Evolutionary conservation across 2,888 invertebrate genomes (phyloP).

Genomic region (Acrocera orbiculus): DNA sequence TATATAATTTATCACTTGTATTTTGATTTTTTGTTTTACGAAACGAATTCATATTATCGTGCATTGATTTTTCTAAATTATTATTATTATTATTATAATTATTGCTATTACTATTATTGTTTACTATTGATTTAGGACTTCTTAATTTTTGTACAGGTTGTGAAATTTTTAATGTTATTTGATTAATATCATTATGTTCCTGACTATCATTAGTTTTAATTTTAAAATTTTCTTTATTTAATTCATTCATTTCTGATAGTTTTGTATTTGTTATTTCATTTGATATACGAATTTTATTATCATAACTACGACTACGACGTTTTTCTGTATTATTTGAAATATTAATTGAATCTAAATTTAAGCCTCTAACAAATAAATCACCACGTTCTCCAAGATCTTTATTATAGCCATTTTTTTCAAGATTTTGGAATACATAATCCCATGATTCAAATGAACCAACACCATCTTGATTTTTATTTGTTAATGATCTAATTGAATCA

Average conservation of each 20-base stretch:
- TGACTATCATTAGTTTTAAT: too few species aligned
- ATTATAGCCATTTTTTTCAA: conserved; percentile 53
- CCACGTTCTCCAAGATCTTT: conserved; percentile 48
- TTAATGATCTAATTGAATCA: conserved; percentile 15
- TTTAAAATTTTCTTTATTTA: conserved; percentile 4
- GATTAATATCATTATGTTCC: conserved; percentile 7
- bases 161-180: conserved; percentile 6
- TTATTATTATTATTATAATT: conserved; percentile 2
- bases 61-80: background rate
- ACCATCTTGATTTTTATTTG: conserved; percentile 41
- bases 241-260: conserved; percentile 13
- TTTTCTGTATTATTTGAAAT: conserved; percentile 12
- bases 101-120: conserved; percentile 1
- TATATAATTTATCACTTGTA: background rate
- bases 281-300: conserved; percentile 10
- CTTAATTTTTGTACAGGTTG: conserved; percentile 9
- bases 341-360: conserved; percentile 25
- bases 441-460: conserved; percentile 55
- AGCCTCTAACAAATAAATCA: conserved; percentile 36
- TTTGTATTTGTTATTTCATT: conserved; percentile 15
- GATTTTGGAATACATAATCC: conserved; percentile 62
- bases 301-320: conserved; percentile 14
- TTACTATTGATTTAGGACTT: conserved; percentile 1
- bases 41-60: background rate
- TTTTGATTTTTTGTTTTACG: background rate